A percentile compares a stretch with the other conserved stretches of the same genome.
phyloP scores from a whole-genome alignment of 92 coral and sea anemone genomes.

The Pocillopora grandis region DNA sequence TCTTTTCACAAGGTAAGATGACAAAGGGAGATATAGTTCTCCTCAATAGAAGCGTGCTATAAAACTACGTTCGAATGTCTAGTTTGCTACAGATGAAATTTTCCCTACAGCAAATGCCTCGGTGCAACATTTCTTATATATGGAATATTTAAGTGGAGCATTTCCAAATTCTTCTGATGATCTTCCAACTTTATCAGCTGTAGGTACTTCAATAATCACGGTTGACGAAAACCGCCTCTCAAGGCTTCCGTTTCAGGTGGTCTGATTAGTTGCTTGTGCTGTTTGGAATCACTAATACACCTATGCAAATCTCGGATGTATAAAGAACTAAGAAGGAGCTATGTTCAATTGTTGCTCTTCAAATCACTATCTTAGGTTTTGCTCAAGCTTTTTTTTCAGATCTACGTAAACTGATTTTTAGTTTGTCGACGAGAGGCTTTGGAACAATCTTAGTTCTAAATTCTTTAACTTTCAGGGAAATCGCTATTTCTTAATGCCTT shows the following conservation, averaged over 20 bases:
- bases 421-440: constrained; percentile 3
- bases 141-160: neutral
- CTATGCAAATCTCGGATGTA: neutral
- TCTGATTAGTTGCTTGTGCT: neutral
- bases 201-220: neutral
- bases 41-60: neutral
- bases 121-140: neutral
- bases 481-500: neutral
- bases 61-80: neutral
- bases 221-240: neutral
- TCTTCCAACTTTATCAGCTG: too few species aligned
- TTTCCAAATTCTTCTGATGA: neutral
- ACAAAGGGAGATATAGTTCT: neutral
- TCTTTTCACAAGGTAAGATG: neutral
- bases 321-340: neutral
- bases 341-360: neutral
- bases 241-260: neutral
- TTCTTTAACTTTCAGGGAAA: neutral
- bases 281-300: neutral
- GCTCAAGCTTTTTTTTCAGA: neutral
- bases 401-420: constrained; percentile 22
- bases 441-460: neutral
- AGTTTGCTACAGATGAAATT: neutral
- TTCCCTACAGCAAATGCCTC: neutral
- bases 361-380: neutral